phyloP scores from a whole-genome alignment of 1,140 invertebrate genomes.

The Anadara kagoshimensis region DNA sequence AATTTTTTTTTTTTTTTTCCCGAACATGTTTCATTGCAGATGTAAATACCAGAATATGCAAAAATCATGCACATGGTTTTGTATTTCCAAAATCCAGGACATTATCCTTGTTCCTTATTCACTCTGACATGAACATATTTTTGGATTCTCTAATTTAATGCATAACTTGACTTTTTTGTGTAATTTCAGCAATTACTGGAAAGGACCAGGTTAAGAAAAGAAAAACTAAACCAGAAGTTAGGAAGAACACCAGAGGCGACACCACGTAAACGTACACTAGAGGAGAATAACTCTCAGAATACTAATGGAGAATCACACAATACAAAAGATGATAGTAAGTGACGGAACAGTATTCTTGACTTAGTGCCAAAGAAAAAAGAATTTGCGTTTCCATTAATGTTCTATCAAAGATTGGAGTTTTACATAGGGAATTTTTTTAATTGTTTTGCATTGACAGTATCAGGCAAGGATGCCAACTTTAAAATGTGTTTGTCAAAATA shows the following conservation, averaged over 20 bases:
- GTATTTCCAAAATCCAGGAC: not conserved
- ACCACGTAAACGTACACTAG: constrained; percentile 56
- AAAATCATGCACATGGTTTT: not conserved
- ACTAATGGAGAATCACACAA: too few relatives aligned
- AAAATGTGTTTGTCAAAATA: too few relatives aligned
- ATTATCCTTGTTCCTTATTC: not conserved
- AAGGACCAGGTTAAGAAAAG: constrained; percentile 65
- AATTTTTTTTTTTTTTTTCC: too few relatives aligned
- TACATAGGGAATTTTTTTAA: too few relatives aligned
- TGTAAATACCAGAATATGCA: not conserved
- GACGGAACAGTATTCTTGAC: too few relatives aligned
- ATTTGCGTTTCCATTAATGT: too few relatives aligned
- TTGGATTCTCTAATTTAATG: not conserved
- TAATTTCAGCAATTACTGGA: constrained; percentile 68
- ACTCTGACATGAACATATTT: not conserved
- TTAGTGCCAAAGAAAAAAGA: too few relatives aligned
- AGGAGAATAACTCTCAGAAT: constrained; percentile 37
- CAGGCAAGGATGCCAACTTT: too few relatives aligned
- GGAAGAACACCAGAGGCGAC: constrained; percentile 63
- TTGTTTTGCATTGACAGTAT: too few relatives aligned
- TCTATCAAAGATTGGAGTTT: too few relatives aligned
- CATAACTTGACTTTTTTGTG: constrained; percentile 1
- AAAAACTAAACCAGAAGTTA: constrained; percentile 67
- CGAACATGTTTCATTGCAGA: too few relatives aligned
- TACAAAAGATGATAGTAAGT: too few relatives aligned